Evolutionary conservation across 2,888 invertebrate genomes (phyloP).

Genomic region (Tanytarsus gracilentus): DNA sequence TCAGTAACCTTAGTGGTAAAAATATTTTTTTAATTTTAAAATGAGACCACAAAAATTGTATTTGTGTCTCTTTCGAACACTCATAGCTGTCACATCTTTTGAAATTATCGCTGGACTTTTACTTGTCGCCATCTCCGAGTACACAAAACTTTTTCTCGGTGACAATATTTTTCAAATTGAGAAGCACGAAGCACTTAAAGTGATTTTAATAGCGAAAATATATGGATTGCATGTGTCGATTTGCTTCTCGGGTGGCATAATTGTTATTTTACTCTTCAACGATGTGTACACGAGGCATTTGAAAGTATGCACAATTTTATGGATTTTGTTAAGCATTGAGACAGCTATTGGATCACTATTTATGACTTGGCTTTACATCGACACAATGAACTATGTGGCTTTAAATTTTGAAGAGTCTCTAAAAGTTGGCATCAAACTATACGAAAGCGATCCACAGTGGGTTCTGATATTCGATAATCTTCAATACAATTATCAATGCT

Average conservation of each 20-base stretch:
- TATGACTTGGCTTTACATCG: conserved; percentile 23
- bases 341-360: conserved; percentile 29
- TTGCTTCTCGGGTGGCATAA: conserved; percentile 29
- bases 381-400: conserved; percentile 14
- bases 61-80: background rate
- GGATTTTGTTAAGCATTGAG: conserved; percentile 30
- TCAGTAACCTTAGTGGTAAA: no score
- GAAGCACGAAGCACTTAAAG: conserved; percentile 27
- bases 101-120: conserved; percentile 28
- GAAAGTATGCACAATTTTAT: conserved; percentile 30
- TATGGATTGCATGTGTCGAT: conserved; percentile 30
- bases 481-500: conserved; percentile 38
- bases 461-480: conserved; percentile 40
- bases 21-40: no score
- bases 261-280: conserved; percentile 18
- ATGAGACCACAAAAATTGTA: background rate
- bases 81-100: background rate
- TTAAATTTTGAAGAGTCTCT: conserved; percentile 34
- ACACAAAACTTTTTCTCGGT: conserved; percentile 18
- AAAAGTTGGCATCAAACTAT: conserved; percentile 38
- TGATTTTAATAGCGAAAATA: conserved; percentile 29
- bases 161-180: conserved; percentile 28
- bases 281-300: conserved; percentile 30
- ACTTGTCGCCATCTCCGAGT: conserved; percentile 24
- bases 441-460: conserved; percentile 40